Percentiles rank a stretch among this genome's conserved stretches.
These are phyloP conservation scores for Eueremaeus valkanovi DNA, from an alignment of 2,888 invertebrate species.

Conservation along the genomic window DNA sequence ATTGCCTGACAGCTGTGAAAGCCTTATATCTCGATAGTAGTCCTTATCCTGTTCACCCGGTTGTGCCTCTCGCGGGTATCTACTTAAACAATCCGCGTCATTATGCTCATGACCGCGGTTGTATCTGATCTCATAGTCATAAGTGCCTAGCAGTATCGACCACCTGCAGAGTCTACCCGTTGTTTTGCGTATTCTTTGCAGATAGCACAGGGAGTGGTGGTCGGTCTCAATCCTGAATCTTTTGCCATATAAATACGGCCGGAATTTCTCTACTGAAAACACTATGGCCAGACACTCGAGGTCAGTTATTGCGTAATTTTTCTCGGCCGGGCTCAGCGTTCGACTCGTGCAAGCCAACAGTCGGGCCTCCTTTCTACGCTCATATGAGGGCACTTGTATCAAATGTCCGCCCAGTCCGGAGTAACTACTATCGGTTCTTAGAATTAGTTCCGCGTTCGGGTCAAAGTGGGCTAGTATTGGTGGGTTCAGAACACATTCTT, in stretches of 20 bases:
- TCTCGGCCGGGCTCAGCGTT: background rate
- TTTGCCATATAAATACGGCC: background rate
- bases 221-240: background rate
- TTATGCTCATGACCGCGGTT: background rate
- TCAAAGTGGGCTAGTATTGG: background rate
- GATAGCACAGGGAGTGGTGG: background rate
- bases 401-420: background rate
- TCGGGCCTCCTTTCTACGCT: too few species aligned
- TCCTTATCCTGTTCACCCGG: too few species aligned
- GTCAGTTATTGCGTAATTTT: background rate
- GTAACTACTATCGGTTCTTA: background rate
- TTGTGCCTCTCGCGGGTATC: too few species aligned
- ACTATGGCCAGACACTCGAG: too few species aligned
- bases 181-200: background rate
- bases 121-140: background rate
- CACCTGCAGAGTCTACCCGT: background rate
- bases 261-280: background rate
- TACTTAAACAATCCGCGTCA: background rate
- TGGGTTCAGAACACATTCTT: background rate
- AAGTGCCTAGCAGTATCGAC: background rate
- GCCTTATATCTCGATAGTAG: too few species aligned
- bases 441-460: background rate
- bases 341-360: background rate
- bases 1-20: too few species aligned
- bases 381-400: background rate